These are phyloP conservation scores for Heteropelma amictum DNA, from an alignment of 2,888 invertebrate genomes.

Conservation along the genomic window DNA sequence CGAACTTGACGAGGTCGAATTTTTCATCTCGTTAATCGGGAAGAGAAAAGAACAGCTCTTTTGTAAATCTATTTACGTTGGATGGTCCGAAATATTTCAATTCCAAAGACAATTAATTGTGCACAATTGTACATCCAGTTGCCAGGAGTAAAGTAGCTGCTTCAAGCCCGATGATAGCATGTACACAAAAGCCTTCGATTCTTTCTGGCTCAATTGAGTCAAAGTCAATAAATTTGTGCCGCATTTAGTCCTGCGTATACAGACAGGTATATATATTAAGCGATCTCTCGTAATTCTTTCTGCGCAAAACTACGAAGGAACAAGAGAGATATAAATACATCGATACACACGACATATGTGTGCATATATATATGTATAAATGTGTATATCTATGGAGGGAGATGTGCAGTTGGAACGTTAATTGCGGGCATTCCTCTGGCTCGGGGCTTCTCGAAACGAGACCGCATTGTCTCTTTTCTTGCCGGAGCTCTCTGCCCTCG, in stretches of 20 bases:
- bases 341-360: too few species aligned
- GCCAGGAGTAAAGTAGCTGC: conserved; percentile 5
- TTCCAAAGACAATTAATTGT: not conserved
- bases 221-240: conserved; percentile 43
- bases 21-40: not conserved
- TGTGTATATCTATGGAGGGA: too few species aligned
- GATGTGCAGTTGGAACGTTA: conserved; percentile 46
- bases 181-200: conserved; percentile 13
- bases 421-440: conserved; percentile 56
- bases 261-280: not conserved
- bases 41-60: not conserved
- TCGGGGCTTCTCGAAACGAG: conserved; percentile 48
- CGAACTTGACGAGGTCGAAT: not conserved
- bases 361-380: conserved; percentile 23
- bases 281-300: conserved; percentile 33
- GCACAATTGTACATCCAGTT: not conserved
- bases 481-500: conserved; percentile 11
- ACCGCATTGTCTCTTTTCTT: conserved; percentile 54
- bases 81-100: conserved; percentile 3
- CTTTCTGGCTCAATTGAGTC: conserved; percentile 35
- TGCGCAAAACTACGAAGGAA: conserved; percentile 15
- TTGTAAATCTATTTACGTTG: not conserved
- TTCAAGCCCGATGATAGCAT: conserved; percentile 12
- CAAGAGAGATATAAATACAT: not conserved
- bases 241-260: conserved; percentile 12